Evolutionary conservation across 2,888 invertebrate genomes (phyloP).

Genomic region (Phaedon cochleariae): DNA sequence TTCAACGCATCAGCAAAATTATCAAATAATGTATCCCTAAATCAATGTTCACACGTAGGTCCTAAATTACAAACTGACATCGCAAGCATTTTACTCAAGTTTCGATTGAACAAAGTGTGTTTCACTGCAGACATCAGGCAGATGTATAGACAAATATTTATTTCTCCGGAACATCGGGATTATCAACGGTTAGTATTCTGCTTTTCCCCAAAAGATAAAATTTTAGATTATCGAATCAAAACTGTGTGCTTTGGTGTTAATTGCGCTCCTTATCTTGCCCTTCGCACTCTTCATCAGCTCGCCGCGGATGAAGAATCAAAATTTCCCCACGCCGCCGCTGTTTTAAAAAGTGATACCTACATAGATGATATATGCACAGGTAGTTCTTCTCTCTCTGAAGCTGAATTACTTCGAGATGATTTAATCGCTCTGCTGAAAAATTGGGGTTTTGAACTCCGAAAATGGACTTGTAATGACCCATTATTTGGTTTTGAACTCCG

Average conservation of each 20-base stretch:
- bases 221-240: not conserved
- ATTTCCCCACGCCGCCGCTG: constrained; percentile 4
- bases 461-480: too few relatives aligned
- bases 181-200: not conserved
- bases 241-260: constrained; percentile 6
- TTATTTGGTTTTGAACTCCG: too few relatives aligned
- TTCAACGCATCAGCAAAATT: constrained; percentile 7
- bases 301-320: constrained; percentile 5
- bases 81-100: not conserved
- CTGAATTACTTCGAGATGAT: constrained; percentile 1
- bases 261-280: constrained; percentile 16
- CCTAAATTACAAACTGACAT: constrained; percentile 4
- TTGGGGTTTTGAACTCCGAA: too few relatives aligned
- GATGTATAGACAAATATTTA: constrained; percentile 2
- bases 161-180: not conserved
- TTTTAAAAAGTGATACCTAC: not conserved
- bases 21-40: not conserved
- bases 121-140: constrained; percentile 6
- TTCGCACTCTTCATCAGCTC: constrained; percentile 9
- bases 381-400: not conserved
- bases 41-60: not conserved
- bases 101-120: not conserved
- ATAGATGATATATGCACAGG: constrained; percentile 14
- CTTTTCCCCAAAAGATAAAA: not conserved
- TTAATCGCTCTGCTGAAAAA: not conserved